phyloP scores from a whole-genome alignment of 2,113 vertebrate species.

The Okapia johnstoni region DNA sequence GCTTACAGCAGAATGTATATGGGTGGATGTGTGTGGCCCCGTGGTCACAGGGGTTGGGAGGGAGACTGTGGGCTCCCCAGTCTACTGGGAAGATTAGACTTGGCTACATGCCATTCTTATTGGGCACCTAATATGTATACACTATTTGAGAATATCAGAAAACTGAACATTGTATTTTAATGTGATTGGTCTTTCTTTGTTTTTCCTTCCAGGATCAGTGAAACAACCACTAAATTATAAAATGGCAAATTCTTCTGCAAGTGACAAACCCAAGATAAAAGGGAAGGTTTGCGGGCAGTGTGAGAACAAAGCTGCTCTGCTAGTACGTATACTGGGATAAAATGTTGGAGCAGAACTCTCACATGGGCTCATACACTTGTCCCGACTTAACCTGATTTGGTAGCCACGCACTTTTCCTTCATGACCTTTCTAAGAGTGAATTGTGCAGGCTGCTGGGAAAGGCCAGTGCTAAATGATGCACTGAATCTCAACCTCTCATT shows the following conservation, averaged over 20 bases:
- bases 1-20: background rate
- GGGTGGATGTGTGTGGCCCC: background rate
- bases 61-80: background rate
- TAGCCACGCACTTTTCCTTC: background rate
- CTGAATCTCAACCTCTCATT: background rate
- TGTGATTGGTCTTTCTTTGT: background rate
- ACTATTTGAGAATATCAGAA: background rate
- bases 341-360: background rate
- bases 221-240: conserved; percentile 54
- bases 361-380: fast-evolving
- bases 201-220: conserved; percentile 66
- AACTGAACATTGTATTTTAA: background rate
- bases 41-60: fast-evolving
- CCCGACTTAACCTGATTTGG: background rate
- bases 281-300: conserved; percentile 78
- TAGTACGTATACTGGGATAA: conserved; percentile 77
- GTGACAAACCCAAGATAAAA: conserved; percentile 74
- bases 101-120: background rate
- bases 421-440: background rate
- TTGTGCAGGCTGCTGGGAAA: background rate
- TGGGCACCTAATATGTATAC: background rate
- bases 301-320: conserved; percentile 79
- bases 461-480: fast-evolving
- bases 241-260: conserved; percentile 20
- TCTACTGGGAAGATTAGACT: background rate